Evolutionary conservation across 2,888 invertebrate species (phyloP).

Genomic region (Ommatoiulus sabulosus): DNA sequence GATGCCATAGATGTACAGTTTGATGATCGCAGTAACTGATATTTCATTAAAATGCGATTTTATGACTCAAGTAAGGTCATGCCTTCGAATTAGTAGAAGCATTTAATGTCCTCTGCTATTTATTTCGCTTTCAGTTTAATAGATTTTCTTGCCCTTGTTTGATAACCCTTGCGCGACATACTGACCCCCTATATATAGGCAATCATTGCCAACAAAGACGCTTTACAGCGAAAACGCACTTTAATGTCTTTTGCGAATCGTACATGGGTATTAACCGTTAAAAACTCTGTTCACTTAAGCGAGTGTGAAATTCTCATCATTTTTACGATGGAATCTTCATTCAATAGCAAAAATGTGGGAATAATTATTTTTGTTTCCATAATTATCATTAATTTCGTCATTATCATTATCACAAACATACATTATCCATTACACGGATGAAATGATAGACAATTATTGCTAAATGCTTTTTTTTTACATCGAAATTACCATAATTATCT

Average conservation of each 20-base stretch:
- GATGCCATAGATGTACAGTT: too few relatives aligned
- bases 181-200: not conserved
- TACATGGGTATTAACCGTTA: not conserved
- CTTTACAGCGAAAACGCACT: not conserved
- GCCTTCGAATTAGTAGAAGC: not conserved
- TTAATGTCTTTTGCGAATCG: not conserved
- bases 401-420: conserved; percentile 8
- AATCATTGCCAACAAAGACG: not conserved
- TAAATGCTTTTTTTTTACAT: not conserved
- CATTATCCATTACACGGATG: conserved; percentile 47
- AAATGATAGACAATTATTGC: conserved; percentile 35
- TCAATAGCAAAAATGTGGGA: conserved; percentile 27
- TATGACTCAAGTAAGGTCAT: not conserved
- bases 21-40: not conserved
- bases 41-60: not conserved
- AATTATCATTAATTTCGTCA: conserved; percentile 38
- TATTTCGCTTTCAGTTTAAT: not conserved
- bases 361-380: not conserved
- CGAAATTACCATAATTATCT: conserved; percentile 1
- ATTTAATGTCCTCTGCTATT: not conserved
- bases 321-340: not conserved
- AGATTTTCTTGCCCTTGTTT: not conserved
- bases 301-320: not conserved
- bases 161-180: not conserved
- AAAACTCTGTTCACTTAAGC: not conserved